phyloP scores from a whole-genome alignment of 2,113 vertebrate species.

The Oncorhynchus clarkii region DNA sequence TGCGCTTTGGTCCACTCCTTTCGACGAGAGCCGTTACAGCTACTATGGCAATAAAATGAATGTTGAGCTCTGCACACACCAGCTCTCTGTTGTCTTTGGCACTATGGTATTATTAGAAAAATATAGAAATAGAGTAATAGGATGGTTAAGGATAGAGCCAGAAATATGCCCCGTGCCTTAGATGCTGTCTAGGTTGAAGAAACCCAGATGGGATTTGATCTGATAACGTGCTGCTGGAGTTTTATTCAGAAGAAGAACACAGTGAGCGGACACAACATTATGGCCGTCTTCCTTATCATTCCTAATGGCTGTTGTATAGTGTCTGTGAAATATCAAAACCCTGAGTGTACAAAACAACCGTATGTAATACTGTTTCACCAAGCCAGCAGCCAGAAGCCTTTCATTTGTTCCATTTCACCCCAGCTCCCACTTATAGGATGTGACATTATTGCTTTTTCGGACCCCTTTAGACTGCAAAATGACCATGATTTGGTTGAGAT shows the following conservation, averaged over 20 bases:
- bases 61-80: not conserved
- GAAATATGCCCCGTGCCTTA: slow-evolving; percentile 4
- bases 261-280: not conserved
- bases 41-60: not conserved
- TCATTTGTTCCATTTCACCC: slow-evolving; percentile 11
- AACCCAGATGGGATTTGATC: slow-evolving; percentile 46
- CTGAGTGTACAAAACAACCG: not conserved
- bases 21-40: too few species aligned
- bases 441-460: not conserved
- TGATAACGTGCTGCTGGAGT: slow-evolving; percentile 32
- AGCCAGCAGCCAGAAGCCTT: slow-evolving; percentile 14
- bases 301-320: not conserved
- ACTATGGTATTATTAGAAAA: not conserved
- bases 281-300: slow-evolving; percentile 6
- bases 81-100: not conserved
- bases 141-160: not conserved
- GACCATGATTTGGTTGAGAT: slow-evolving; percentile 14
- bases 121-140: not conserved
- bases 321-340: slow-evolving; percentile 7
- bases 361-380: not conserved
- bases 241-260: slow-evolving; percentile 30
- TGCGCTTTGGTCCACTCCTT: too few species aligned
- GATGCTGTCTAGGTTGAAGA: slow-evolving; percentile 37
- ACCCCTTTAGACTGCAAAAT: slow-evolving; percentile 4
- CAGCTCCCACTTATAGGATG: not conserved